Evolutionary conservation across 2,113 vertebrate genomes (phyloP), one percentile per base, ranked within the genome.

Genomic region (Varanus komodoensis): DNA sequence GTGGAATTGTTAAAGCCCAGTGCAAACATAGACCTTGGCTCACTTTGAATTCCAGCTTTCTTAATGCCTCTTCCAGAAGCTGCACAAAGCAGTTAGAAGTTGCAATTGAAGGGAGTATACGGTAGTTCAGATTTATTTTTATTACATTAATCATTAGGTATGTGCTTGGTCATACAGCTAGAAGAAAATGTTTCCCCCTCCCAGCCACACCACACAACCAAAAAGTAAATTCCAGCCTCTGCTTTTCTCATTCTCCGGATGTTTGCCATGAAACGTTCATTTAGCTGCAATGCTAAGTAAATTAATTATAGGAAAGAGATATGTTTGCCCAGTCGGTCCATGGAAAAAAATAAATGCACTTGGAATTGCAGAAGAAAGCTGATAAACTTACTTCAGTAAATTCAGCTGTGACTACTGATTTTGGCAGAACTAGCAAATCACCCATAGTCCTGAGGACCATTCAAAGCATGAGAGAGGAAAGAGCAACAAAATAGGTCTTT

Each of bases 231-330:
- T 50, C 38, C 64, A 89, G 27, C 52, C 74, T 34, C 48, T 69
- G 74, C 25, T 89, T 32, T 29, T 1, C 67, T 32, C 9, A 75
- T 84, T 89, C 93, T 91, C 91, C 94, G 77, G 32, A 87, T 3
- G 74, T 90, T 8, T 92, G 86, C 52, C 8, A 84, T 48, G 25
- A 64, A 93, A 81, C 90, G 90, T 83, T 95, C 92, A 96, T 96
- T 94, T 93, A 92, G 91, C 80, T 92, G 90, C 91, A 93, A 92
- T 94, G 86, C 74, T 92, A 95, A 94, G 11, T 88, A 95, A 96
- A 95, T 95, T 94, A 95, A 95, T 95, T 96, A 92, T 48, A 91
- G 27, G 79, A 82, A 94, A 94, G 87, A 93, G 95, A 93, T 71
- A 93, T 93, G 96, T 93, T 91, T 94, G 89, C 71, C 87, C 91